A percentile compares a stretch with the other conserved stretches of the same genome.
Evolutionary conservation across 2,888 invertebrate species (phyloP).

Genomic region (Timema podura): DNA sequence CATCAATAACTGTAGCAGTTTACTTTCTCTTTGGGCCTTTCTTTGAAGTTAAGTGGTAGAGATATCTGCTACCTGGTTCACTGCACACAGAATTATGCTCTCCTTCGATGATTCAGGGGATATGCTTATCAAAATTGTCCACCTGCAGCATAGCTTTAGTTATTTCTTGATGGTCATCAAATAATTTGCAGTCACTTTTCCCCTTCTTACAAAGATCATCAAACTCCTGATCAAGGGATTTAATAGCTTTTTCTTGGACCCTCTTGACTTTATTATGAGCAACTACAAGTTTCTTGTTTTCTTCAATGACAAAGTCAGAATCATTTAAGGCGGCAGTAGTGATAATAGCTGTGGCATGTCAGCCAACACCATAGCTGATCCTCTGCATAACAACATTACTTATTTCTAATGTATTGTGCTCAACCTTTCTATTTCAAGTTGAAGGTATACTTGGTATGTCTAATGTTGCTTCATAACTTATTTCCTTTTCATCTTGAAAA

Average conservation of each 20-base stretch:
- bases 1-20: conserved; percentile 17
- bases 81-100: conserved; percentile 10
- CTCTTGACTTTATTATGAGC: conserved; percentile 15
- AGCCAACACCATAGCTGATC: neutral
- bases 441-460: neutral
- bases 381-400: neutral
- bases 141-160: conserved; percentile 10
- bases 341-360: neutral
- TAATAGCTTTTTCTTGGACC: neutral
- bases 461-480: neutral
- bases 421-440: neutral
- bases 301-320: conserved; percentile 5
- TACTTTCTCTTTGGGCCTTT: conserved; percentile 1
- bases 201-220: neutral
- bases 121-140: conserved; percentile 12
- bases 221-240: no score
- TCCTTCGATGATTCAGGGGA: conserved; percentile 7
- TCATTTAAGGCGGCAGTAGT: neutral
- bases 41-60: neutral
- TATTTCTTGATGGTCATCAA: conserved; percentile 11
- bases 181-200: neutral
- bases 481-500: neutral
- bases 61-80: neutral
- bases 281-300: conserved; percentile 7
- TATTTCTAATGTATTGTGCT: neutral